Evolutionary conservation across 2,888 invertebrate genomes (phyloP).

Genomic region (Athripsodes cinereus): DNA sequence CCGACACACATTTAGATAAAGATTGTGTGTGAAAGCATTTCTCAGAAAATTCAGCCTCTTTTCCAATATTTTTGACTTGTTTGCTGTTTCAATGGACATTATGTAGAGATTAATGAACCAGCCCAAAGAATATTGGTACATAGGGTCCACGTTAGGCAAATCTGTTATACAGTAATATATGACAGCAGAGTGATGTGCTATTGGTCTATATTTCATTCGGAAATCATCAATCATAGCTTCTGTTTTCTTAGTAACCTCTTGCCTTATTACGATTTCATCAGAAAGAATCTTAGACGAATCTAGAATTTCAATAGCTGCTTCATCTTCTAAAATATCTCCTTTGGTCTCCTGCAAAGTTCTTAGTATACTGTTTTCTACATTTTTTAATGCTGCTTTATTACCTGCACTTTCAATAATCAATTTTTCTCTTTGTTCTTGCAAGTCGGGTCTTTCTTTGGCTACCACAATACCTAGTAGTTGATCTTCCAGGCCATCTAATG

Average conservation of each 20-base stretch:
- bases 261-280: conserved; percentile 75
- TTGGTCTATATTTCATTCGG: conserved; percentile 66
- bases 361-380: conserved; percentile 84
- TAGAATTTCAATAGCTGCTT: conserved; percentile 79
- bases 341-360: conserved; percentile 74
- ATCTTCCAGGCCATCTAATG: conserved; percentile 75
- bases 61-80: conserved; percentile 64
- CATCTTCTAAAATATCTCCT: conserved; percentile 88
- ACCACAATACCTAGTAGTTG: conserved; percentile 80
- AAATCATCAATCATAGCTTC: conserved; percentile 72
- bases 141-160: conserved; percentile 77
- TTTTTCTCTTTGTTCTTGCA: conserved; percentile 74
- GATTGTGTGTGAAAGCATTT: conserved; percentile 72
- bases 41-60: conserved; percentile 63
- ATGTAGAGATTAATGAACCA: conserved; percentile 84
- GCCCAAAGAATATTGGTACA: conserved; percentile 82
- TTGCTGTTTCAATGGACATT: conserved; percentile 68
- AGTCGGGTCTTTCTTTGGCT: conserved; percentile 76
- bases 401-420: conserved; percentile 72
- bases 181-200: conserved; percentile 73
- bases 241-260: conserved; percentile 69
- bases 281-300: conserved; percentile 81
- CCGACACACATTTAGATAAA: conserved; percentile 74
- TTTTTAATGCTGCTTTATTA: conserved; percentile 73
- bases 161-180: conserved; percentile 80